phyloP scores from a whole-genome alignment of 2,888 invertebrate genomes.

The Athetis lepigone region DNA sequence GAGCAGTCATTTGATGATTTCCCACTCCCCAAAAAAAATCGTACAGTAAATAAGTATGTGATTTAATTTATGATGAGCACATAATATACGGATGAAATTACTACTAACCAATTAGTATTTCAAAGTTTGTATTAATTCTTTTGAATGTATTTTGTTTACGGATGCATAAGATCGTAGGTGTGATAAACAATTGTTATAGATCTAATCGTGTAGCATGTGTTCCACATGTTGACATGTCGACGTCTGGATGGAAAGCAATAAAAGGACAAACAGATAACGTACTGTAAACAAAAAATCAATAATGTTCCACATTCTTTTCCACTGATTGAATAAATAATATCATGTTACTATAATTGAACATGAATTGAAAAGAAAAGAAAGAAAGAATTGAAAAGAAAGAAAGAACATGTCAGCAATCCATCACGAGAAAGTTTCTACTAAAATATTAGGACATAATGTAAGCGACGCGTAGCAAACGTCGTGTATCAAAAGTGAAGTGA shows the following conservation, averaged over 20 bases:
- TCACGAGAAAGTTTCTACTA: not conserved
- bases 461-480: not conserved
- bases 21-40: no score
- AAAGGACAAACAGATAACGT: conserved; percentile 39
- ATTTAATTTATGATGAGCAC: no score
- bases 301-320: conserved; percentile 37
- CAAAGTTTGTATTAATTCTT: not conserved
- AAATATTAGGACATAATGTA: not conserved
- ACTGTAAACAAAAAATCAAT: conserved; percentile 43
- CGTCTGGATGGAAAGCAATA: conserved; percentile 45
- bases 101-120: not conserved
- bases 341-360: not conserved
- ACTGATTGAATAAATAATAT: conserved; percentile 10
- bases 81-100: not conserved
- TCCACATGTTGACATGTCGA: conserved; percentile 54
- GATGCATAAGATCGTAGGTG: conserved; percentile 26
- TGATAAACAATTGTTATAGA: conserved; percentile 71
- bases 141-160: conserved; percentile 46
- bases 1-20: no score
- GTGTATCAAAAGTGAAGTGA: not conserved
- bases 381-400: no score
- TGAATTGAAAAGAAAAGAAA: no score
- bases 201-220: conserved; percentile 60
- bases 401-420: no score
- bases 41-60: no score